phyloP scores from a whole-genome alignment of 1,140 invertebrate species.

The Meloidogyne chitwoodi region DNA sequence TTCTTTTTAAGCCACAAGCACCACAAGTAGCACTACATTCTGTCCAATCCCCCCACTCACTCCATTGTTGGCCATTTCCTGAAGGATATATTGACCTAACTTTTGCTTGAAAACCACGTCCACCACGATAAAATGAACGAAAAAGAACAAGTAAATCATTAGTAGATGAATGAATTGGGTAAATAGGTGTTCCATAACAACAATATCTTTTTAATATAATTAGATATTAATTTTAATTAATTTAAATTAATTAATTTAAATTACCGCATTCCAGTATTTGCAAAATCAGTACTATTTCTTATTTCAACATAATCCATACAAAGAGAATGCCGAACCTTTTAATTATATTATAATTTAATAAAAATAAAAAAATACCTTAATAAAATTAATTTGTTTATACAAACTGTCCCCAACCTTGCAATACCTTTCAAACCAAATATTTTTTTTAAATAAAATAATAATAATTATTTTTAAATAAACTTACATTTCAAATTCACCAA shows the following conservation, averaged over 20 bases:
- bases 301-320: slow-evolving; percentile 60
- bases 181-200: slow-evolving; percentile 54
- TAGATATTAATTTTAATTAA: no score
- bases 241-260: no score
- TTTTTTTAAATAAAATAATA: not conserved
- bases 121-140: slow-evolving; percentile 59
- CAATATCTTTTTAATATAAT: slow-evolving; percentile 50
- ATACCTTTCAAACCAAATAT: slow-evolving; percentile 9
- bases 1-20: slow-evolving; percentile 47
- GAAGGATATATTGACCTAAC: slow-evolving; percentile 42
- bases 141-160: slow-evolving; percentile 59
- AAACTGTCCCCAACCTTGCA: slow-evolving; percentile 15
- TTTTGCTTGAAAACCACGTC: slow-evolving; percentile 57
- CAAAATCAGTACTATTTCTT: slow-evolving; percentile 58
- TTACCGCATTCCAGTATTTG: slow-evolving; percentile 59
- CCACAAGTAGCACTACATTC: slow-evolving; percentile 53
- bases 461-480: not conserved
- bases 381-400: no score
- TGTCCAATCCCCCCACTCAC: slow-evolving; percentile 49
- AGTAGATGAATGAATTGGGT: slow-evolving; percentile 52
- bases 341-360: no score
- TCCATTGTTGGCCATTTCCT: slow-evolving; percentile 33
- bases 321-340: slow-evolving; percentile 48
- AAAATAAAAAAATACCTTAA: no score
- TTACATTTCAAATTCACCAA: slow-evolving; percentile 59